Evolutionary conservation across 2,888 invertebrate species (phyloP).

Genomic region (Ormyrus pomaceus): DNA sequence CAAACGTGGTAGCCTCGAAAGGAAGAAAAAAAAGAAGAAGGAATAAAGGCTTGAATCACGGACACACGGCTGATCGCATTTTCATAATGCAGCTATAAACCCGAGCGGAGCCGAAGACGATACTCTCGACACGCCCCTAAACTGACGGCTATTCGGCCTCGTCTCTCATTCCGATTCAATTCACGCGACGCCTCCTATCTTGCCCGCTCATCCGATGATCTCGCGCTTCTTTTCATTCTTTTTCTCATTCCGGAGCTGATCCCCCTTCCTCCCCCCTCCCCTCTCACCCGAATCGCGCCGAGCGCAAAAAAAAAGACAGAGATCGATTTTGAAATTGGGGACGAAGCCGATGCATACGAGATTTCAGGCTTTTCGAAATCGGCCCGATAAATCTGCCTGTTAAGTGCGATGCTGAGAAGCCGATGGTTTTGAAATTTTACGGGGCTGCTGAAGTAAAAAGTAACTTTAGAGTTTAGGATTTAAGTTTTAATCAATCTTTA

Average conservation of each 20-base stretch:
- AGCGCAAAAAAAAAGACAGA: too few relatives aligned
- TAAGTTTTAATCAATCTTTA: too few relatives aligned
- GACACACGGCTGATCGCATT: too few relatives aligned
- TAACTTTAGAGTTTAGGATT: too few relatives aligned
- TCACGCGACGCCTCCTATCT: conserved; percentile 57
- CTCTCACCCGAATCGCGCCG: too few relatives aligned
- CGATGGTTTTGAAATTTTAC: too few relatives aligned
- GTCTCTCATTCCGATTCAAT: conserved; percentile 61
- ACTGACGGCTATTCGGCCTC: neutral
- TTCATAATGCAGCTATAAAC: conserved; percentile 16
- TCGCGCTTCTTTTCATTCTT: neutral
- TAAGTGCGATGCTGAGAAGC: too few relatives aligned
- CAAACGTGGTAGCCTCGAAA: neutral
- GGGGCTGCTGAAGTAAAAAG: too few relatives aligned
- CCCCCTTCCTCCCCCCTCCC: neutral
- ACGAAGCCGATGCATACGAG: neutral
- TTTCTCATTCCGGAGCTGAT: neutral
- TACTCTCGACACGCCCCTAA: conserved; percentile 31
- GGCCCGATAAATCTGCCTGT: too few relatives aligned
- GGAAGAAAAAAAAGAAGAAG: neutral
- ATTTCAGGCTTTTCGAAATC: neutral
- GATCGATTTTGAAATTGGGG: neutral
- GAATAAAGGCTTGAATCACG: too few relatives aligned
- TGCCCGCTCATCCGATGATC: conserved; percentile 39
- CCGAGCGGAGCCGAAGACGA: neutral